These are phyloP conservation scores for Troides aeacus DNA, from an alignment of 2,888 invertebrate genomes.

Conservation along the genomic window DNA sequence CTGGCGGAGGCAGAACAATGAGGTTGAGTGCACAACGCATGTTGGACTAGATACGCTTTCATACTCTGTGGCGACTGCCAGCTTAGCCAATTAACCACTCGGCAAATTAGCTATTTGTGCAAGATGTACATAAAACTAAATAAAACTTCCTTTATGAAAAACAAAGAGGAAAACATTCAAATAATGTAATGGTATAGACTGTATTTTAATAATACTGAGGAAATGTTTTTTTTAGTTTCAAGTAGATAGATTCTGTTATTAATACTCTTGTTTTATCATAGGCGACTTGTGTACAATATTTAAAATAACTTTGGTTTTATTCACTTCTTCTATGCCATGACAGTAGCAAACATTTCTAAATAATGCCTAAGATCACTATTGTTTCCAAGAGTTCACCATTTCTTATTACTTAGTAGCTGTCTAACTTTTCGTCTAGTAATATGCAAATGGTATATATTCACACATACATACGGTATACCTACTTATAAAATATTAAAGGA, in stretches of 20 bases:
- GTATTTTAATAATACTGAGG: not conserved
- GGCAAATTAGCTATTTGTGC: constrained; percentile 26
- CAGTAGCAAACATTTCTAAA: not conserved
- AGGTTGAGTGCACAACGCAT: constrained; percentile 52
- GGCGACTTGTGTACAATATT: not conserved
- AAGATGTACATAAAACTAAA: constrained; percentile 17
- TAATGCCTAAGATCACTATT: not conserved
- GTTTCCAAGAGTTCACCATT: not conserved
- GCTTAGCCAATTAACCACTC: constrained; percentile 30
- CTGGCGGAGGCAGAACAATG: constrained; percentile 60
- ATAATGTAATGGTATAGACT: not conserved
- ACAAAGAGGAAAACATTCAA: not conserved
- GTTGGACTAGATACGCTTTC: constrained; percentile 55
- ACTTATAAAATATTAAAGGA: constrained; percentile 8
- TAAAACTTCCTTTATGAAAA: constrained; percentile 10
- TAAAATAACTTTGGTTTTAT: not conserved
- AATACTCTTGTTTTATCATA: not conserved
- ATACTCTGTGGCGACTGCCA: constrained; percentile 44
- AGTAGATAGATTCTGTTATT: not conserved
- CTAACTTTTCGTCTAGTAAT: too few species aligned
- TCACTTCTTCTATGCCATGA: not conserved
- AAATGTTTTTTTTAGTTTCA: not conserved
- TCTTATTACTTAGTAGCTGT: too few species aligned
- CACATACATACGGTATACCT: not conserved
- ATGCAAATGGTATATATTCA: not conserved